Percentiles rank a stretch among this genome's conserved stretches.
Conservation (phyloP, 1,140 invertebrate genomes). For the Leguminivora glycinivorella region DNA sequence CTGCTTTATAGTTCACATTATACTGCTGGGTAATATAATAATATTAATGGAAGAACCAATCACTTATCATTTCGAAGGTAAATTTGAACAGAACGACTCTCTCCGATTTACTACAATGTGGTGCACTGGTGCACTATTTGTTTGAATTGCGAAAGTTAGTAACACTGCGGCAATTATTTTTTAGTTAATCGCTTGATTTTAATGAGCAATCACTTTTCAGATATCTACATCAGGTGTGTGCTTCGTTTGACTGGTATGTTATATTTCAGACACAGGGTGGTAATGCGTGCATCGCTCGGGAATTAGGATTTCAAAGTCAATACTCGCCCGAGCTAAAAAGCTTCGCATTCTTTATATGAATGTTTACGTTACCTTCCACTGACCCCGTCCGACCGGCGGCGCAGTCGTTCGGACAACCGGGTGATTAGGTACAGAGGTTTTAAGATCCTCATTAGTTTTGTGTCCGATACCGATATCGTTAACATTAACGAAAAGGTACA, state of each 20-base stretch:
- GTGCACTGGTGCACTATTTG: background rate
- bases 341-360: constrained; percentile 14
- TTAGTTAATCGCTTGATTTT: no score
- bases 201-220: no score
- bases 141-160: background rate
- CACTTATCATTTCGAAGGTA: background rate
- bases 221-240: no score
- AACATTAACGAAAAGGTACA: background rate
- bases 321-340: background rate
- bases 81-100: background rate
- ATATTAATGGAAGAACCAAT: background rate
- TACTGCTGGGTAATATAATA: background rate
- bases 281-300: background rate
- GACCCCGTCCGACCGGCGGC: constrained; percentile 3
- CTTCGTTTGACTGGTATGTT: background rate
- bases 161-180: background rate
- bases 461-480: background rate
- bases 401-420: constrained; percentile 14
- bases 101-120: background rate
- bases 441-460: background rate
- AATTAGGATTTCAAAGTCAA: constrained; percentile 7
- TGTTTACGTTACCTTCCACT: constrained; percentile 27
- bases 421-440: constrained; percentile 11
- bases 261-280: background rate
- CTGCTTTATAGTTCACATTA: constrained; percentile 18